Evolutionary conservation across 2,113 vertebrate species (phyloP).

Genomic region (Nicator chloris): DNA sequence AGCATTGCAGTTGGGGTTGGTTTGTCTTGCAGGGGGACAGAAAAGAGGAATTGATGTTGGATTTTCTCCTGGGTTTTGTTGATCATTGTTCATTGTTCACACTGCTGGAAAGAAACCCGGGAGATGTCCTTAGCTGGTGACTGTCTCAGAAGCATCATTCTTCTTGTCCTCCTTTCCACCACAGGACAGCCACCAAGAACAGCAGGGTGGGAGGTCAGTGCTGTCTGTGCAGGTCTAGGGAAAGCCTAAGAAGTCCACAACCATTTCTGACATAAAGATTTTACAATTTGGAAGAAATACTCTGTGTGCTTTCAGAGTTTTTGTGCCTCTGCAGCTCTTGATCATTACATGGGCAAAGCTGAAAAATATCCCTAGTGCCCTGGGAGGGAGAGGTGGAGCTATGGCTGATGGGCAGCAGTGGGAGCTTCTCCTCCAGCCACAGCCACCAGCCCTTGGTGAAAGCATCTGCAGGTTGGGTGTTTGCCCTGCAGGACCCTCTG

Average conservation of each 20-base stretch:
- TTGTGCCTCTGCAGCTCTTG: background rate
- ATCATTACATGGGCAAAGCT: background rate
- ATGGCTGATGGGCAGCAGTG: background rate
- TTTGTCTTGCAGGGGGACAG: background rate
- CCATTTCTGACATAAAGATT: background rate
- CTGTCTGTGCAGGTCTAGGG: background rate
- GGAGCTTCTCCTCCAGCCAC: background rate
- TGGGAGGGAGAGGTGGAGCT: background rate
- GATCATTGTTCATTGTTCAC: background rate
- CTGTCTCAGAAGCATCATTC: background rate
- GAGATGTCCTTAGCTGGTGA: background rate
- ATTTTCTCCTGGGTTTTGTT: background rate
- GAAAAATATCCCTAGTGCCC: background rate
- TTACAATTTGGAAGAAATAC: background rate
- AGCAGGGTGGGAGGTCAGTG: background rate
- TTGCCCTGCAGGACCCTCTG: background rate
- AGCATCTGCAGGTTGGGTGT: background rate
- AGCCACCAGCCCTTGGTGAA: background rate
- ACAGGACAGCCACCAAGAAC: background rate
- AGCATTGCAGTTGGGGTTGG: background rate
- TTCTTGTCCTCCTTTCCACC: background rate
- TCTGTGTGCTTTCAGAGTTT: background rate
- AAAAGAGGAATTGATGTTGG: background rate
- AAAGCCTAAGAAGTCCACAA: background rate
- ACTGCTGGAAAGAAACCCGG: background rate